Conservation (phyloP, 2,113 vertebrate species). For the Hylia prasina region DNA sequence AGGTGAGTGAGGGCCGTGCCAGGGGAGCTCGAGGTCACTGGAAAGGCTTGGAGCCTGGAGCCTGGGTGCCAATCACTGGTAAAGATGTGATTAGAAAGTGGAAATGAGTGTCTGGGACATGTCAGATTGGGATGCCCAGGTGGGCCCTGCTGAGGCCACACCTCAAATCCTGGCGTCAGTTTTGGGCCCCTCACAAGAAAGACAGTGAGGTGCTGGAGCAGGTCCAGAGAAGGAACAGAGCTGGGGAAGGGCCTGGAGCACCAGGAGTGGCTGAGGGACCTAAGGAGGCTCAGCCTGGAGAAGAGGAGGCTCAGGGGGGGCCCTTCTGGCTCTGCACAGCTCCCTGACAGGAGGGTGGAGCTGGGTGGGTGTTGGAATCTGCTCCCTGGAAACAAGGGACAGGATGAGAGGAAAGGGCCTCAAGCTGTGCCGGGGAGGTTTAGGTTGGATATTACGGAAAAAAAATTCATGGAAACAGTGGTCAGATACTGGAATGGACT, state of each 20-base stretch:
- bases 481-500: background rate
- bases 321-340: background rate
- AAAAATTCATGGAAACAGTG: accelerated
- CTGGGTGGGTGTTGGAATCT: accelerated
- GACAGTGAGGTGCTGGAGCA: background rate
- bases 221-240: background rate
- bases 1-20: constrained; percentile 66
- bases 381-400: background rate
- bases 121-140: background rate
- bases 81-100: background rate
- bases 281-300: background rate
- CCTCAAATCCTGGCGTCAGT: background rate
- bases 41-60: no score
- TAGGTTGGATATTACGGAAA: background rate
- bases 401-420: background rate
- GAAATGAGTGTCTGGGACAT: accelerated
- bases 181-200: background rate
- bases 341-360: accelerated
- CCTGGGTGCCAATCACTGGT: accelerated
- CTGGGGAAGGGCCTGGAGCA: background rate
- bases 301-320: background rate
- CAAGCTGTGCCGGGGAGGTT: background rate
- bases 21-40: background rate
- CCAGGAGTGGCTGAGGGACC: background rate
- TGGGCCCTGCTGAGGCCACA: background rate